Evolutionary conservation across 1,140 invertebrate species (phyloP), one percentile per base, ranked within the genome.

Genomic region (Caenorhabditis brenneri): DNA sequence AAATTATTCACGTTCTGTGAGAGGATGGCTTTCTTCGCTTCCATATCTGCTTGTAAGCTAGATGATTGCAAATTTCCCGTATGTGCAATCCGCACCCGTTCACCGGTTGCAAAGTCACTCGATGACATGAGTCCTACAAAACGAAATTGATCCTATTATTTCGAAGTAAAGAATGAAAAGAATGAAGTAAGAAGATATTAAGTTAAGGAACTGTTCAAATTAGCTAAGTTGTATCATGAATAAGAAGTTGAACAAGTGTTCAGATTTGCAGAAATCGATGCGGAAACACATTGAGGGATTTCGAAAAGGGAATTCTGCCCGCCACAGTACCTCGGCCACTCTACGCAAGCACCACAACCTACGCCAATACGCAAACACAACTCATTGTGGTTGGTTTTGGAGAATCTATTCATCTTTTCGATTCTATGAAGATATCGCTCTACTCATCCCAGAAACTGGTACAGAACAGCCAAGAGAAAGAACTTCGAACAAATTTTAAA

Each of bases 21-120:
- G 4, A 74, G 36, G 10, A 74, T n/a, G 0, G 65, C 65, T 46
- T 74, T 74, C n/a, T 74, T 74, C 7, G 36, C 65, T 24, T 74
- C 65, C 65, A 74, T 74, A 74, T 74, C 65, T 16, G 65, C 65
- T 74, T 74, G 65, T 46, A 74, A 74, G 22, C 65, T 74, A 74
- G 65, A 74, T 12, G 65, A 74, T 46, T 74, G 65, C 29, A 36
- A n/a, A 42, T 74, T 74, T 4, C 65, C 65, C 12, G 42, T 33
- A 46, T 74, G 65, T 0, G 65, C 65, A 31, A 74, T 46, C 27
- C 65, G 65, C 36, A 74, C 65, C 65, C 65, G 65, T 74, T 74
- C 65, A 42, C 65, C 65, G 36, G 65, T 12, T 24, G 42, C 36
- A 74, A 74, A 74, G 19, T 74, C 24, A 42, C 36, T 74, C n/a